Percentiles rank a stretch among this genome's conserved stretches.
Conservation (phyloP, 2,888 invertebrate genomes). For the Netelia melanura region DNA sequence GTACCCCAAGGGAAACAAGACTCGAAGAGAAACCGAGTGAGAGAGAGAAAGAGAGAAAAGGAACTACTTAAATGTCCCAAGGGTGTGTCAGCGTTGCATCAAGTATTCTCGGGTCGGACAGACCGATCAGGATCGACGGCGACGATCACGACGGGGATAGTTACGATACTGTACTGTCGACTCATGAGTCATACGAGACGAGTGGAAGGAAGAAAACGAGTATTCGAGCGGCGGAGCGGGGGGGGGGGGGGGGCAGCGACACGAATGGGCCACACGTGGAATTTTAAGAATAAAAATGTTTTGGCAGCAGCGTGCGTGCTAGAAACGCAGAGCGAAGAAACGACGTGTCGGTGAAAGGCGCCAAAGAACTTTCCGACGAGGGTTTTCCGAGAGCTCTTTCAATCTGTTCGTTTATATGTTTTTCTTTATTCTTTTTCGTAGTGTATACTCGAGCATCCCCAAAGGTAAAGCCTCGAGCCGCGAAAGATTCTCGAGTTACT, state of each 20-base stretch:
- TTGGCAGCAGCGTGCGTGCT: slow-evolving; percentile 36
- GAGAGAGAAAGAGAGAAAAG: slow-evolving; percentile 4
- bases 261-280: slow-evolving; percentile 58
- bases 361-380: slow-evolving; percentile 3
- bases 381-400: slow-evolving; percentile 10
- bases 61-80: slow-evolving; percentile 65
- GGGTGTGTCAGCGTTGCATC: slow-evolving; percentile 66
- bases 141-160: slow-evolving; percentile 20
- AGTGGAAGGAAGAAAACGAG: slow-evolving; percentile 15
- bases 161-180: slow-evolving; percentile 28
- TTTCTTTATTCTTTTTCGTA: slow-evolving; percentile 6
- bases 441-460: neutral
- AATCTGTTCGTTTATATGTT: slow-evolving; percentile 5
- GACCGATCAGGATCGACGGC: slow-evolving; percentile 46
- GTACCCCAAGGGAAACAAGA: slow-evolving; percentile 47
- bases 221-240: slow-evolving; percentile 10
- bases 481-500: slow-evolving; percentile 10
- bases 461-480: neutral
- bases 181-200: slow-evolving; percentile 66
- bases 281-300: slow-evolving; percentile 48
- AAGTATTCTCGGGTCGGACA: slow-evolving; percentile 55
- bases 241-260: slow-evolving; percentile 23
- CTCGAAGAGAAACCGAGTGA: slow-evolving; percentile 24
- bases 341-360: neutral
- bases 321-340: neutral